Base-by-base conservation (phyloP, 2,797 vertebrate species). In the Myioborus melanocephalus region DNA sequence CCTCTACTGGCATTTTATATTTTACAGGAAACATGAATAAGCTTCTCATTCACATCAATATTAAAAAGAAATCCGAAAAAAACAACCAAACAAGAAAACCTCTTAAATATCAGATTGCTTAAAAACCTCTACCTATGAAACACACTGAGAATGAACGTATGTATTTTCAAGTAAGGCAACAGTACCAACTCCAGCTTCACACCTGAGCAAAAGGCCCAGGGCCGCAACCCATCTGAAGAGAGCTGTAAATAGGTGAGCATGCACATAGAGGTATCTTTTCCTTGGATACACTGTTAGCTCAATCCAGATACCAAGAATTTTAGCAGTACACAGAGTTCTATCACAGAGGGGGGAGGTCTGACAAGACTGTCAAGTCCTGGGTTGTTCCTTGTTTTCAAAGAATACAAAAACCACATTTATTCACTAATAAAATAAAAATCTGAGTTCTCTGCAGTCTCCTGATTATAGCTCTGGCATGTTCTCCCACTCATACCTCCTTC, bases 241-340 rank as follows among this genome's bases (percentile, higher is more conserved):
- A 46, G 8, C 0, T 2, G 22, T 30, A 76, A 87, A 56, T 0
- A 46, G 3, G 49, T 9, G 6, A 66, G 17, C 30, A 55, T 10
- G 14, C 27, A 69, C 6, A 27, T 0, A 41, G 53, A 72, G 53
- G 3, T 35, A 34, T 47, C 28, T 71, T 73, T 66, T 44, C 32
- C 37, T 55, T 44, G 16, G 27, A 26, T 47, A 80, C 2, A 27
- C 1, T 66, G 30, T 66, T 55, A 77, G 19, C 8, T 86, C 53
- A 81, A 46, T 30, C 27, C 43, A 82, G 20, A 35, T 20, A 32
- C 12, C 66, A 81, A 37, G 27, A 93, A 87, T 26, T 41, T 60
- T 19, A 43, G 10, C 21, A 75, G 37, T 30, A 84, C 7, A 34
- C 10, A 30, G 2, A 56, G 52, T 56, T 63, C 34, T 60, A 8